Conservation (phyloP, 30 jellyfish, hydroid and myxozoan genomes). For the Cassiopea andromeda region DNA sequence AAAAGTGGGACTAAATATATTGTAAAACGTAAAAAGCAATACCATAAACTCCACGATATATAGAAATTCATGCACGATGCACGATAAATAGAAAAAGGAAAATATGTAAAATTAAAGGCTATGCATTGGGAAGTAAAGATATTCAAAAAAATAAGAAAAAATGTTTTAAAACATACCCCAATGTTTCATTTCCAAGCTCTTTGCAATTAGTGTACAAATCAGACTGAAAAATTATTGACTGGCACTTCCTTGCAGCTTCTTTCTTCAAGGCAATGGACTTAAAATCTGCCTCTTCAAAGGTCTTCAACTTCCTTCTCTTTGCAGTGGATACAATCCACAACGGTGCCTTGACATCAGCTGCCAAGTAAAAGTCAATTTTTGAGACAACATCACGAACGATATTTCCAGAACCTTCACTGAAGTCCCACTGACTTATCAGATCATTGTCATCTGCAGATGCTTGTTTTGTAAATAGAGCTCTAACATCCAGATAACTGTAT, state of each 20-base stretch:
- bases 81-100: too few relatives aligned
- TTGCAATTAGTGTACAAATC: conserved; percentile 5
- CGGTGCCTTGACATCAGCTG: conserved; percentile 59
- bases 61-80: too few relatives aligned
- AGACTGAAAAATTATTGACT: conserved; percentile 9
- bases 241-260: conserved; percentile 24
- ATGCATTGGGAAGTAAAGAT: background rate
- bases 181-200: conserved; percentile 28
- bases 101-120: background rate
- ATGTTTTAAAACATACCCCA: conserved; percentile 11
- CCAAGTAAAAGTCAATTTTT: conserved; percentile 20
- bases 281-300: conserved; percentile 19
- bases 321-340: conserved; percentile 20
- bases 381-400: conserved; percentile 45
- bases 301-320: background rate
- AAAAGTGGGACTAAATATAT: too few relatives aligned
- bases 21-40: too few relatives aligned
- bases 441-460: conserved; percentile 8
- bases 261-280: background rate
- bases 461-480: conserved; percentile 20
- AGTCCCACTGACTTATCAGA: conserved; percentile 54
- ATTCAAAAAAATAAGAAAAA: background rate
- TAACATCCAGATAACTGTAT: conserved; percentile 43
- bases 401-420: conserved; percentile 65
- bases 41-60: too few relatives aligned